Evolutionary conservation across 37 sponge, comb jelly and placozoan genomes (phyloP).

Genomic region (Lycopodina hypogea): DNA sequence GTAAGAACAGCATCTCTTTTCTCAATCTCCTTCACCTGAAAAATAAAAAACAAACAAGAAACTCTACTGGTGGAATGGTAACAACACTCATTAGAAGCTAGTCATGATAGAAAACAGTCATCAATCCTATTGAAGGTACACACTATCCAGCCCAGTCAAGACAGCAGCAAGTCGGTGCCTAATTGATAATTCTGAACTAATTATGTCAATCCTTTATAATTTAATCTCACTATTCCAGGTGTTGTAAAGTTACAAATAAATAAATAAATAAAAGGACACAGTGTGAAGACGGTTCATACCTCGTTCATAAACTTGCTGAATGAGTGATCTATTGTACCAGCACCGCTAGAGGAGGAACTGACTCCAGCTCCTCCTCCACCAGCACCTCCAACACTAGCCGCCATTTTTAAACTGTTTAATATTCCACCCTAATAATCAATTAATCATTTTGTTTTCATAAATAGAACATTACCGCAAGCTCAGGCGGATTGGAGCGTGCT

Average conservation of each 20-base stretch:
- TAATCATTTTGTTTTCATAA: too few species aligned
- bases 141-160: too few species aligned
- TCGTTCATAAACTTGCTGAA: slow-evolving; percentile 45
- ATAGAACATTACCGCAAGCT: too few species aligned
- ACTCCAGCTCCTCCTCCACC: slow-evolving; percentile 1
- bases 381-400: neutral
- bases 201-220: too few species aligned
- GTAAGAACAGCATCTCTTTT: slow-evolving; percentile 91
- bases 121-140: neutral
- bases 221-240: too few species aligned
- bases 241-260: too few species aligned
- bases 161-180: too few species aligned
- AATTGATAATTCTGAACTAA: too few species aligned
- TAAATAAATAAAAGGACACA: too few species aligned
- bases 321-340: neutral
- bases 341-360: neutral
- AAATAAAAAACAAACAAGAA: neutral
- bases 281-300: slow-evolving; percentile 3
- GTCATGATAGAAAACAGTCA: neutral
- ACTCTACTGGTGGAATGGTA: neutral
- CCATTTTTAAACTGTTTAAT: neutral
- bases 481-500: too few species aligned
- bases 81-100: neutral
- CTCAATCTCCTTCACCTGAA: slow-evolving; percentile 90
- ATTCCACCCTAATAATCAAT: neutral